A percentile compares a stretch with the other conserved stretches of the same genome.
Evolutionary conservation across 1,140 invertebrate genomes (phyloP).

Genomic region (Globodera ellingtonae): DNA sequence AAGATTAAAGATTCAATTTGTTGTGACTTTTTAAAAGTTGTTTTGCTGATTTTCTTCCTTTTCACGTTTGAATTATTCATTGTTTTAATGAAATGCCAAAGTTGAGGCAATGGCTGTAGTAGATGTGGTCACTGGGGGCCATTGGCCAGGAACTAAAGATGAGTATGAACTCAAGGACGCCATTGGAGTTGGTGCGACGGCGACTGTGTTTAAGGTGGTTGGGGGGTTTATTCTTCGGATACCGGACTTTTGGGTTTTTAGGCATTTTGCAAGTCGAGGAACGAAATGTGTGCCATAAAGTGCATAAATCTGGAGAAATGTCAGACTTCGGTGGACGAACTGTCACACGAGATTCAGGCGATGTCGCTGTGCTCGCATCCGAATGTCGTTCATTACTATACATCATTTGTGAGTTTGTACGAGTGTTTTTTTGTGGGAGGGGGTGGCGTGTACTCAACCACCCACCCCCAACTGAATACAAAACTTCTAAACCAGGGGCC

Average conservation of each 20-base stretch:
- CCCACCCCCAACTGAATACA: no score
- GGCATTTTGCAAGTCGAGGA: conserved; percentile 85
- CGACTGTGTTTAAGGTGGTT: conserved; percentile 61
- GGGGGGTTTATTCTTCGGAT: neutral
- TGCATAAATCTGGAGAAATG: conserved; percentile 99
- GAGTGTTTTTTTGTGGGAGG: no score
- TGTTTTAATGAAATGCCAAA: neutral
- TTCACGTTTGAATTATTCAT: neutral
- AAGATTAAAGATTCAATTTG: neutral
- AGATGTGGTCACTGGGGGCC: conserved; percentile 6
- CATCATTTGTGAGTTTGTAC: conserved; percentile 48
- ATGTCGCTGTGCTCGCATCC: conserved; percentile 99
- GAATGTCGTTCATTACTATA: conserved; percentile 82
- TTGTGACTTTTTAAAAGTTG: neutral
- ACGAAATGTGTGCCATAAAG: conserved; percentile 97
- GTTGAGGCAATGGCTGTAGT: neutral
- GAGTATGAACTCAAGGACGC: conserved; percentile 59
- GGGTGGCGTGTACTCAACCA: no score
- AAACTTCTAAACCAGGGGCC: no score
- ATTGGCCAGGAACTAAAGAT: conserved; percentile 57
- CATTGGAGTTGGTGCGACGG: conserved; percentile 63
- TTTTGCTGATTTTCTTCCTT: neutral
- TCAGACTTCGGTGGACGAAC: conserved; percentile 98
- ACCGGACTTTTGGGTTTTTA: conserved; percentile 24
- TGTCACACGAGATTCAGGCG: conserved; percentile 72